A percentile compares a stretch with the other conserved stretches of the same genome.
Evolutionary conservation across 2,888 invertebrate species (phyloP).

Genomic region (Drosophila engyochracea): DNA sequence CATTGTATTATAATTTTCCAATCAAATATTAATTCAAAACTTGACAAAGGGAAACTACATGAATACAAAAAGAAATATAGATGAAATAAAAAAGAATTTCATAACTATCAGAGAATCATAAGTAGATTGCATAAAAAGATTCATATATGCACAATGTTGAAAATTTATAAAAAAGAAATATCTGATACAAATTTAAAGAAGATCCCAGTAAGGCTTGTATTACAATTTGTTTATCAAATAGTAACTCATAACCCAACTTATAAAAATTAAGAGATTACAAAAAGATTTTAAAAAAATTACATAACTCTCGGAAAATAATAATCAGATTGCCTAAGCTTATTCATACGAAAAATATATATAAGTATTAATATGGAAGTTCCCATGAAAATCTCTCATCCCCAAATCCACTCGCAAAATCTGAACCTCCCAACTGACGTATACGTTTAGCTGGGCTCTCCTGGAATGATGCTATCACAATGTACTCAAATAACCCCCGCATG

Average conservation of each 20-base stretch:
- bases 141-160: too few relatives aligned
- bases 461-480: conserved; percentile 28
- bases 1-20: too few relatives aligned
- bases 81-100: background rate
- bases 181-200: background rate
- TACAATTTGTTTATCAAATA: background rate
- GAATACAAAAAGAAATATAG: background rate
- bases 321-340: background rate
- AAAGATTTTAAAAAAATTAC: background rate
- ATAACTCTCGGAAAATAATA: background rate
- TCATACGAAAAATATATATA: background rate
- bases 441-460: conserved; percentile 6
- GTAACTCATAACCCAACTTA: background rate
- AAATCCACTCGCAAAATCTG: background rate
- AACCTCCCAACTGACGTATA: conserved; percentile 12
- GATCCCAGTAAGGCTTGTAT: background rate
- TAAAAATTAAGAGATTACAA: background rate
- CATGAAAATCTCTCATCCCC: background rate
- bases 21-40: too few relatives aligned
- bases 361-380: background rate
- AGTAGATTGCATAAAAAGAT: too few relatives aligned
- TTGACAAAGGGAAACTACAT: too few relatives aligned
- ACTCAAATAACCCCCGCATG: conserved; percentile 32
- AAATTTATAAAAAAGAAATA: too few relatives aligned
- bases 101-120: background rate